Evolutionary conservation across 1,140 invertebrate species (phyloP), one percentile per base, ranked within the genome.

Genomic region (Nylanderia fulva): DNA sequence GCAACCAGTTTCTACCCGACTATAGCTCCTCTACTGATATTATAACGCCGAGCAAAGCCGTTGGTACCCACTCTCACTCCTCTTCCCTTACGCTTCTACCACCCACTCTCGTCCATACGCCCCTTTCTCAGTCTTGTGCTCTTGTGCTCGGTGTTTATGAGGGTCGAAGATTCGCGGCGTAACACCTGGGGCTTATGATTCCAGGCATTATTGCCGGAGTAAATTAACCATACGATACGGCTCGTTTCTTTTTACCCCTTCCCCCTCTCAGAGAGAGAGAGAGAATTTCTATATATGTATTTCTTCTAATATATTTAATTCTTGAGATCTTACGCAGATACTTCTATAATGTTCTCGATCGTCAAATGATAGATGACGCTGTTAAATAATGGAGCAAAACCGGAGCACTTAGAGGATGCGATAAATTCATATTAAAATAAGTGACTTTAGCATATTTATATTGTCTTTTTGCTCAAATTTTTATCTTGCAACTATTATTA

Each of bases 121-220:
- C 45, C 85, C 61, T 63, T 85, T 36, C 61, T 45, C 61, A 15
- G 45, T 79, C 83, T 64, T 39, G 54, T 64, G 72, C 72, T 82
- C 86, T 88, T 24, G 86, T 75, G 75, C 52, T 69, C 61, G 60
- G 88, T 91, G 89, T 92, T 92, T 92, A 92, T 84, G 91, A 91
- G 91, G 89, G 85, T 90, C 89, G 88, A 92, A 92, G 91, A 92
- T 92, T 92, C 89, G 87, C 90, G 77, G 71, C 54, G 85, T 88
- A 92, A 92, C 91, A 92, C 91, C 91, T 92, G 91, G 90, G 90
- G 89, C 91, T 91, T 91, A 90, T 91, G 90, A 92, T 91, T 92
- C 86, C 82, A 52, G 89, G 86, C 90, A 91, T 92, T 92, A 92
- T 92, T 92, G 91, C 85, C 71, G 54, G 85, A 90, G 89, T 92